Conservation (phyloP, 2,888 invertebrate species). For the Drosophila rellima region DNA sequence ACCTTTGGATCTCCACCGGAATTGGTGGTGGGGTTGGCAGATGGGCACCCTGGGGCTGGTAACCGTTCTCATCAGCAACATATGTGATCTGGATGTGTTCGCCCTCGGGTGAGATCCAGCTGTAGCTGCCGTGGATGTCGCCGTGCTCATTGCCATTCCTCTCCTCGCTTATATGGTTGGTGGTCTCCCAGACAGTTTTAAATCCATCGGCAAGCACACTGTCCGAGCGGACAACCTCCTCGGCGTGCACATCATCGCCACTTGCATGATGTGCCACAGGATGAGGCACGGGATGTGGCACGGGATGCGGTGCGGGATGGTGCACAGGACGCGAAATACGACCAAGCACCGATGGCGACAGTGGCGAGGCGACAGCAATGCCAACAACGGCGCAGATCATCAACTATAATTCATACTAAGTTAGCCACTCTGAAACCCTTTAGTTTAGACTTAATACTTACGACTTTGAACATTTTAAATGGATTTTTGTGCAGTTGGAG, state of each 20-base stretch:
- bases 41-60: constrained; percentile 63
- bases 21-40: constrained; percentile 72
- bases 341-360: not conserved
- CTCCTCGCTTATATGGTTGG: constrained; percentile 59
- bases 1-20: constrained; percentile 57
- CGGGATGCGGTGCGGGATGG: not conserved
- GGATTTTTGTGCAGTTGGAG: constrained; percentile 23
- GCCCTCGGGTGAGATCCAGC: constrained; percentile 77
- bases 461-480: constrained; percentile 71
- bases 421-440: constrained; percentile 16
- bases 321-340: not conserved
- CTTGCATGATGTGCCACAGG: not conserved
- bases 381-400: constrained; percentile 65
- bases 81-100: constrained; percentile 68
- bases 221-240: constrained; percentile 46
- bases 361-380: constrained; percentile 52
- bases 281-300: not conserved
- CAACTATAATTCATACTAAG: constrained; percentile 40
- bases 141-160: constrained; percentile 71
- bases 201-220: constrained; percentile 79
- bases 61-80: constrained; percentile 80
- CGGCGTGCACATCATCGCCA: constrained; percentile 61
- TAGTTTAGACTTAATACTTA: constrained; percentile 45
- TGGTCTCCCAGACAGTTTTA: constrained; percentile 53
- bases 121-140: constrained; percentile 68